Evolutionary conservation across 2,888 invertebrate genomes (phyloP).

Genomic region (Ametastegia equiseti): DNA sequence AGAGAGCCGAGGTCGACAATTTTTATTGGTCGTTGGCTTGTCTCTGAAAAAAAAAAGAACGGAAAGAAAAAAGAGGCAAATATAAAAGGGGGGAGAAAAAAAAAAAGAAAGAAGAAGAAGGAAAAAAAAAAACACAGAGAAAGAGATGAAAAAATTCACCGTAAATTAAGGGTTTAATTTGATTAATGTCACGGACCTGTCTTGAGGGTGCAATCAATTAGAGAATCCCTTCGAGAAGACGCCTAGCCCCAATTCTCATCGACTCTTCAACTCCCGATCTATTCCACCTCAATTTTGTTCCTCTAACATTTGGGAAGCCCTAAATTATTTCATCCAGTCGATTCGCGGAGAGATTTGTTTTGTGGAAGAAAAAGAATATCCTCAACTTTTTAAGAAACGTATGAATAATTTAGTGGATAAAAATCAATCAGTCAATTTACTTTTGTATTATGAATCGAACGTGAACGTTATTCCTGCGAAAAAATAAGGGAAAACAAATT

Average conservation of each 20-base stretch:
- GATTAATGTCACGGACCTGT: conserved; percentile 17
- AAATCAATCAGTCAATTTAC: background rate
- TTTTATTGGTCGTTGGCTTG: conserved; percentile 13
- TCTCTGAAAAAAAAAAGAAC: background rate
- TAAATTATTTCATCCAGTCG: background rate
- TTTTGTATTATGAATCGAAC: too few species aligned
- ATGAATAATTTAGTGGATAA: background rate
- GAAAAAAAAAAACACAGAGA: background rate
- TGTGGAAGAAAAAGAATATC: background rate
- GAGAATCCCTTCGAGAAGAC: background rate
- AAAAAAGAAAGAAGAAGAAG: background rate
- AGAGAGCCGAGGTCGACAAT: background rate
- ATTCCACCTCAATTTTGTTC: background rate
- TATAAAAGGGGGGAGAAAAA: background rate
- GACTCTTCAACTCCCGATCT: background rate
- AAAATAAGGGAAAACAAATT: too few species aligned
- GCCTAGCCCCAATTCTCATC: background rate
- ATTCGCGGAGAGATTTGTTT: background rate
- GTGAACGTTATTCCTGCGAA: too few species aligned
- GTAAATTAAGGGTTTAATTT: conserved; percentile 16
- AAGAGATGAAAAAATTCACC: background rate
- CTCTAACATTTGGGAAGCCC: background rate
- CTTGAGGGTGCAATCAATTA: conserved; percentile 35
- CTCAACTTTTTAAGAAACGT: background rate
- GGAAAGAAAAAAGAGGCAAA: background rate